Evolutionary conservation across 2,113 vertebrate species (phyloP).

Genomic region (Thamnaconus septentrionalis): DNA sequence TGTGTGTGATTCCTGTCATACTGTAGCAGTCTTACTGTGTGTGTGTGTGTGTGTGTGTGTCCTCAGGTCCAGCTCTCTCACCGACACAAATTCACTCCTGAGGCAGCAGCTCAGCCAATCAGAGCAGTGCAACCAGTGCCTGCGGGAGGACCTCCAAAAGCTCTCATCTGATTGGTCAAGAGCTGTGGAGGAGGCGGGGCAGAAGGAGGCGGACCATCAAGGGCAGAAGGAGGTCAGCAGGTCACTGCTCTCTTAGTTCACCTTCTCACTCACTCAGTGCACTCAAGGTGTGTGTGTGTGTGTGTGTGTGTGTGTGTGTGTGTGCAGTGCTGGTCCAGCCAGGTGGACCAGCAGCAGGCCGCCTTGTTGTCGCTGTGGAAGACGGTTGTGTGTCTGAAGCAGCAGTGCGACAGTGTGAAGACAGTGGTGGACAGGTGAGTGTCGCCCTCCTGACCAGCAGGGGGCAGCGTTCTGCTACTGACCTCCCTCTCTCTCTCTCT

Average conservation of each 20-base stretch:
- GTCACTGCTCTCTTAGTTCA: not conserved
- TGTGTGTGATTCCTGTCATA: not conserved
- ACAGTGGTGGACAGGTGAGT: conserved; percentile 85
- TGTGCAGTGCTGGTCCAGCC: conserved; percentile 72
- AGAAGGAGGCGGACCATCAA: conserved; percentile 80
- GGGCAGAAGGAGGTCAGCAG: conserved; percentile 76
- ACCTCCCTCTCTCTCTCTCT: not conserved
- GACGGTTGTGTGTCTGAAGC: conserved; percentile 80
- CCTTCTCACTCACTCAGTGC: too few species aligned
- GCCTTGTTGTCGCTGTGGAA: conserved; percentile 82
- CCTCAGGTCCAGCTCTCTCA: conserved; percentile 79
- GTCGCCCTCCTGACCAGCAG: not conserved
- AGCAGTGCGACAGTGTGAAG: conserved; percentile 83
- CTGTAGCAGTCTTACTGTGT: not conserved
- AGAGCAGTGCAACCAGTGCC: conserved; percentile 74
- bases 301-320: conserved; percentile 35
- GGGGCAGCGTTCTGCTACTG: not conserved
- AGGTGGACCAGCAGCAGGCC: conserved; percentile 72
- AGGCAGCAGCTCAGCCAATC: conserved; percentile 80
- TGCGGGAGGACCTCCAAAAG: conserved; percentile 83
- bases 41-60: conserved; percentile 5
- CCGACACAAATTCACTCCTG: conserved; percentile 80
- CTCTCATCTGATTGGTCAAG: conserved; percentile 84
- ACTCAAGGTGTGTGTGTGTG: not conserved
- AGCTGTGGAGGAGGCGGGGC: conserved; percentile 79